Percentiles rank a stretch among this genome's conserved stretches.
Evolutionary conservation across 2,797 vertebrate genomes (phyloP).

Genomic region (Sphaeramia orbicularis): DNA sequence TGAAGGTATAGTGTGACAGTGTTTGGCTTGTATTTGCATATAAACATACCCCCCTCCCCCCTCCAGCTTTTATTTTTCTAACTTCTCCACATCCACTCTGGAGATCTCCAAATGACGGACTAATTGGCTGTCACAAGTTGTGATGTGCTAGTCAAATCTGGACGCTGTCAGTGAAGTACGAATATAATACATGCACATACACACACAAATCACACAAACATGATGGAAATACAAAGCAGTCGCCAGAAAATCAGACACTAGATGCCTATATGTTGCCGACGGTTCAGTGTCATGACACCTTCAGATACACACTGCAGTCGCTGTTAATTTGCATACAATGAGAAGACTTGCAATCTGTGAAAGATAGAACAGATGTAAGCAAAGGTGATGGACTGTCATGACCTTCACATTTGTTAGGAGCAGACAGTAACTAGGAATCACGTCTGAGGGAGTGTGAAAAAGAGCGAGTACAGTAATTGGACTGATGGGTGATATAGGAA

Average conservation of each 20-base stretch:
- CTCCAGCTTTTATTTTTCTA: background rate
- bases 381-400: constrained; percentile 64
- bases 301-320: background rate
- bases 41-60: background rate
- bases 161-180: background rate
- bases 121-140: constrained; percentile 16
- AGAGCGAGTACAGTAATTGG: constrained; percentile 44
- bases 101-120: background rate
- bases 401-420: constrained; percentile 60
- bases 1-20: background rate
- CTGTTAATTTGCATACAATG: constrained; percentile 31
- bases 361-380: constrained; percentile 38
- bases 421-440: constrained; percentile 68
- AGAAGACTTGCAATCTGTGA: constrained; percentile 23
- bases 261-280: constrained; percentile 1
- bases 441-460: constrained; percentile 8
- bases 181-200: background rate
- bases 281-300: background rate
- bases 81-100: constrained; percentile 2
- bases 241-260: background rate
- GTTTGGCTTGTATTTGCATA: background rate
- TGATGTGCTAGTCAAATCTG: constrained; percentile 9
- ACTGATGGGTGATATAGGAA: constrained; percentile 35
- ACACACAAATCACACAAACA: background rate
- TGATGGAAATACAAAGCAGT: background rate